phyloP scores from a whole-genome alignment of 2,888 invertebrate genomes.

The Thymelicus sylvestris region DNA sequence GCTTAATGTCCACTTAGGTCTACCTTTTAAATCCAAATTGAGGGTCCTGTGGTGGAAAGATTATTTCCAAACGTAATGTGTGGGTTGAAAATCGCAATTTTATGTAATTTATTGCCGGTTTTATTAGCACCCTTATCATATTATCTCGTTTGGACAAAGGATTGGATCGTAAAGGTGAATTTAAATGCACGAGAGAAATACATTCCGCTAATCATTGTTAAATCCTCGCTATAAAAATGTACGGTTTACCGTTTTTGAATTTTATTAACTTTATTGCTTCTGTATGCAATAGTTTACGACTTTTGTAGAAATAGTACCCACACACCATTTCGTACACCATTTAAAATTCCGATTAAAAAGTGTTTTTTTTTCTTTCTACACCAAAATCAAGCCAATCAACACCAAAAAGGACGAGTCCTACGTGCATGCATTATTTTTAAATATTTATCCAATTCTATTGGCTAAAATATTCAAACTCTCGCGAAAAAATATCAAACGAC shows the following conservation, averaged over 20 bases:
- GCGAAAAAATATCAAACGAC: too few species aligned
- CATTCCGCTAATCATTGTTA: constrained; percentile 6
- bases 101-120: constrained; percentile 31
- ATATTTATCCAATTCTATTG: too few species aligned
- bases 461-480: too few species aligned
- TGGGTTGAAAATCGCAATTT: constrained; percentile 32
- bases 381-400: too few species aligned
- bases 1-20: constrained; percentile 12
- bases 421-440: too few species aligned
- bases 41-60: constrained; percentile 13
- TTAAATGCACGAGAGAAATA: constrained; percentile 16
- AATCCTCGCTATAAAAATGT: constrained; percentile 1
- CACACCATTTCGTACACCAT: too few species aligned
- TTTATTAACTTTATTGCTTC: background rate
- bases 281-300: too few species aligned
- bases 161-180: constrained; percentile 33
- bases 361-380: too few species aligned
- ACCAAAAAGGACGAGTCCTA: too few species aligned
- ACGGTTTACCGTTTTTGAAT: background rate
- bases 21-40: constrained; percentile 24
- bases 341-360: too few species aligned
- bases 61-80: constrained; percentile 24
- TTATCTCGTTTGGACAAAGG: constrained; percentile 33
- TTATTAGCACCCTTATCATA: constrained; percentile 34
- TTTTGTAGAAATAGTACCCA: too few species aligned